Base-by-base conservation (phyloP, 2,888 invertebrate species). In the Stenoptilia bipunctidactyla region DNA sequence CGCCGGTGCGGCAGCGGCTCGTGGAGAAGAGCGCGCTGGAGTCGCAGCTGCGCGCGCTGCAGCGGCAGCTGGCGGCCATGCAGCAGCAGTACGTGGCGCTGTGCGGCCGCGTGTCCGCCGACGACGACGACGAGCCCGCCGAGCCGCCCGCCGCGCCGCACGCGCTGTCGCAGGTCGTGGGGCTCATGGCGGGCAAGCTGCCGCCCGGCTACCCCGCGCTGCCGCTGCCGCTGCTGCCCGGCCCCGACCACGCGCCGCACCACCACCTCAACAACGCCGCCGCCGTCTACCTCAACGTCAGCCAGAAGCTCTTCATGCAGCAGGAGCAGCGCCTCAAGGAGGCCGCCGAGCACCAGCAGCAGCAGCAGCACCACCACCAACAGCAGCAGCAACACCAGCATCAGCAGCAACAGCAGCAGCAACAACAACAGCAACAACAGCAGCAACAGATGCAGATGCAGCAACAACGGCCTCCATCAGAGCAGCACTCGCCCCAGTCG, bases 21-120 rank as follows among this genome's bases (percentile, higher is more conserved):
- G 92, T 92, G 56, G 93, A 94, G 75, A 94, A 94, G 68, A 93
- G 93, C 63, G 91, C 92, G 43, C 86, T 96, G 12, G 93, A 94
- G 72, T 90, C 91, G 45, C 95, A 96, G 72, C 77, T 95, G 55
- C 88, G 93, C 56, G 90, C 91, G 44, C 90, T 96, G 89, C 93
- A 94, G 77, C 93, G 94, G 61, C 94, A 96, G 72, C 79, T 96
- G 44, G 94, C 93, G 9, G 92, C 92, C 66, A 95, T 96, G 92
- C 94, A 94, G 80, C 93, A 94, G 62, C 92, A 94, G 66, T 96
- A 96, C 73, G 88, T 92, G 65, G 93, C 94, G 72, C 79, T 96
- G 56, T 93, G 93, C 66, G 93, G 92, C 58, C 87, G 93, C 52
- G 93, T 93, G 88, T 93, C 93, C 55, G 90, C 89, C 48, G 89